Conservation (phyloP, 2,888 invertebrate species). For the Ellobium chinense region DNA sequence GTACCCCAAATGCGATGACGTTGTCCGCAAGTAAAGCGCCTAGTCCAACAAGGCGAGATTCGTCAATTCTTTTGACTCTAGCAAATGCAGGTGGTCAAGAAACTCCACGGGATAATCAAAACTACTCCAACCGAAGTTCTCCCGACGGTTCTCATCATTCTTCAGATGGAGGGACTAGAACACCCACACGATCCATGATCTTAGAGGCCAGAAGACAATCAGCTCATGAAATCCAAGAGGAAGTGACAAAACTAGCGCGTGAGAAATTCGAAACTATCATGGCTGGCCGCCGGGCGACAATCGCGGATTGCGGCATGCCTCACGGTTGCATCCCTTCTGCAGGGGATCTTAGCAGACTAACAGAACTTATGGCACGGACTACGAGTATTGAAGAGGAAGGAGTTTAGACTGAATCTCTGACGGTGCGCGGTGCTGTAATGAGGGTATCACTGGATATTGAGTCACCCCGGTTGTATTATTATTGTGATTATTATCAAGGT, state of each 20-base stretch:
- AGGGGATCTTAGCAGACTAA: neutral
- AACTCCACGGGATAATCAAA: neutral
- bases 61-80: neutral
- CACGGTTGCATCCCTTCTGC: neutral
- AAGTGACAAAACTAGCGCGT: neutral
- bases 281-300: neutral
- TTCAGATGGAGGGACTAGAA: neutral
- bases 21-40: neutral
- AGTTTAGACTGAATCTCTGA: too few relatives aligned
- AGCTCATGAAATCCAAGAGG: neutral
- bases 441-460: too few relatives aligned
- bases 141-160: neutral
- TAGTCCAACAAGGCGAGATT: neutral
- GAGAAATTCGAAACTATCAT: neutral
- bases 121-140: neutral
- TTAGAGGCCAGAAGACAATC: neutral
- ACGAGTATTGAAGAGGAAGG: neutral
- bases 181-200: neutral
- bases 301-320: neutral
- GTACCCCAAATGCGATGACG: neutral
- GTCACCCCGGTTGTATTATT: too few relatives aligned
- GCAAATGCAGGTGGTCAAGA: neutral
- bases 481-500: too few relatives aligned
- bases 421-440: too few relatives aligned
- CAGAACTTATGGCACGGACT: neutral